Conservation (phyloP, 2,888 invertebrate genomes). For the Apamea anceps region DNA sequence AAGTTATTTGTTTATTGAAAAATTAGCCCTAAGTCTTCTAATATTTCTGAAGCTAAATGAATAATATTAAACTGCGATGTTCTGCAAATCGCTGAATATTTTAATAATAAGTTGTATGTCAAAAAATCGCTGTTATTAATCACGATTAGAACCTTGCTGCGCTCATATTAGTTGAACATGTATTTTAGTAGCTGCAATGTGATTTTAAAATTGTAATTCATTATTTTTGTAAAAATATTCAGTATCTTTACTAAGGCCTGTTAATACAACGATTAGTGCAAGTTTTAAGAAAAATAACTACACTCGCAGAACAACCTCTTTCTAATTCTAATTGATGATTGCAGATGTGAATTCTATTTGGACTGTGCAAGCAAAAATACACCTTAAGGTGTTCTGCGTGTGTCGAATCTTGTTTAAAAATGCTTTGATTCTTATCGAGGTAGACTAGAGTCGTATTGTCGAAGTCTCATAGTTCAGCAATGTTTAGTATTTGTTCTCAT, state of each 20-base stretch:
- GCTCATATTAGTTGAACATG: conserved; percentile 24
- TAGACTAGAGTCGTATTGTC: not conserved
- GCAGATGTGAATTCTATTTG: not conserved
- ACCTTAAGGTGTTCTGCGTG: not conserved
- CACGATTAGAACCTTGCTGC: conserved; percentile 3
- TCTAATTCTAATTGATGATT: conserved; percentile 14
- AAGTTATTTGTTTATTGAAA: no score
- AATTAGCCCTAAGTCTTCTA: not conserved
- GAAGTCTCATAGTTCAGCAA: conserved; percentile 1
- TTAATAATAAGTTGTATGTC: not conserved
- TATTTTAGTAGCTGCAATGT: conserved; percentile 34
- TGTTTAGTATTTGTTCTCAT: conserved; percentile 8
- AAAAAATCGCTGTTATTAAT: not conserved
- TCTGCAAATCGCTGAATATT: not conserved
- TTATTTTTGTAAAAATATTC: conserved; percentile 18
- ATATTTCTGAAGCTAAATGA: not conserved
- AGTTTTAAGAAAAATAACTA: not conserved
- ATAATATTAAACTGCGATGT: not conserved
- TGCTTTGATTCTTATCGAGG: not conserved
- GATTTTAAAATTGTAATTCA: conserved; percentile 27
- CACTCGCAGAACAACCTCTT: not conserved
- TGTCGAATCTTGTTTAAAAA: not conserved
- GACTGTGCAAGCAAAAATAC: conserved; percentile 5
- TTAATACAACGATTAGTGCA: not conserved
- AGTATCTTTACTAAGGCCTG: conserved; percentile 14